Percentiles rank a stretch among this genome's conserved stretches.
Conservation (phyloP, 2,888 invertebrate species). For the Unio delphinus region DNA sequence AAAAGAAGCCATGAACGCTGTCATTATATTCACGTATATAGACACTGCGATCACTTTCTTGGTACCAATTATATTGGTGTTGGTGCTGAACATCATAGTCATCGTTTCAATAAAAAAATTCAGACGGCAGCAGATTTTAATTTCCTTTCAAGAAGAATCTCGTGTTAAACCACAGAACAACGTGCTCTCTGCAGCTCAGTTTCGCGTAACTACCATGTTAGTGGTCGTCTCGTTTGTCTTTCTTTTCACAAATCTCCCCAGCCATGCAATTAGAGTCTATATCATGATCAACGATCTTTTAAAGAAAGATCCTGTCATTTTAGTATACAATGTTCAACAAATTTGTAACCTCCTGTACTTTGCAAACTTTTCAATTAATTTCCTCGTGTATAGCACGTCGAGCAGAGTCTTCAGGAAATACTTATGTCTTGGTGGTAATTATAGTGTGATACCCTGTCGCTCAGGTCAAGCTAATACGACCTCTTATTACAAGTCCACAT, state of each 20-base stretch:
- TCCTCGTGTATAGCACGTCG: constrained; percentile 47
- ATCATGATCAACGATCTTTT: constrained; percentile 38
- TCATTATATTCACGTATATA: constrained; percentile 49
- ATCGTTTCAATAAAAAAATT: constrained; percentile 38
- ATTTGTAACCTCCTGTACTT: constrained; percentile 52
- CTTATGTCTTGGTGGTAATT: too few relatives aligned
- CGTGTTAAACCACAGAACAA: constrained; percentile 12
- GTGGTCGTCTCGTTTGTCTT: constrained; percentile 61
- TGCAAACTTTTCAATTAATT: constrained; percentile 53
- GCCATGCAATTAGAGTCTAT: constrained; percentile 57
- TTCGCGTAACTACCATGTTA: constrained; percentile 56
- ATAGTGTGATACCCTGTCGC: too few relatives aligned
- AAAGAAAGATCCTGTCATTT: constrained; percentile 16
- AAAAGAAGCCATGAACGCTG: constrained; percentile 26
- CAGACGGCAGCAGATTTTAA: constrained; percentile 20
- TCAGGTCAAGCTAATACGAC: too few relatives aligned
- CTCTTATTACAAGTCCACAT: too few relatives aligned
- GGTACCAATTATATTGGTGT: constrained; percentile 48
- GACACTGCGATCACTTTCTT: constrained; percentile 53
- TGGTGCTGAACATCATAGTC: constrained; percentile 48
- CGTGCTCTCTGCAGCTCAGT: constrained; percentile 45
- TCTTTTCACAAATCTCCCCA: constrained; percentile 61
- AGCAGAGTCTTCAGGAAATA: constrained; percentile 49
- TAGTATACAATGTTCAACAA: constrained; percentile 42
- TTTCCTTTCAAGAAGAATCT: constrained; percentile 20